Conservation (phyloP, 2,888 invertebrate genomes). For the Coecobrya sp. region DNA sequence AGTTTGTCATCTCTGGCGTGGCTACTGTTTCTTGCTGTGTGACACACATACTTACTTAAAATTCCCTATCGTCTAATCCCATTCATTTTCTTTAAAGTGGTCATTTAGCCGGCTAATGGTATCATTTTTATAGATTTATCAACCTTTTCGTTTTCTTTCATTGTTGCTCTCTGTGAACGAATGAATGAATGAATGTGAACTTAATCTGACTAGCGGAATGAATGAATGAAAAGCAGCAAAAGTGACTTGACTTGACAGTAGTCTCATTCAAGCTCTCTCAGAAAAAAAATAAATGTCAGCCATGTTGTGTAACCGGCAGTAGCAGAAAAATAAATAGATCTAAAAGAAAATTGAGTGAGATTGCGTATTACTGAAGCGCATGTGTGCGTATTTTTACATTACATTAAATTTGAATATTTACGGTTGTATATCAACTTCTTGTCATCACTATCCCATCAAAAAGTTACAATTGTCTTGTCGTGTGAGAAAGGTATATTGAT, state of each 20-base stretch:
- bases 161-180: background rate
- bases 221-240: background rate
- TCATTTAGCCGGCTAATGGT: constrained; percentile 5
- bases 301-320: background rate
- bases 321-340: background rate
- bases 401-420: constrained; percentile 21
- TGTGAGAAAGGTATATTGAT: too few relatives aligned
- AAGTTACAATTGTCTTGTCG: background rate
- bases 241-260: background rate
- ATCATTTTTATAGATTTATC: constrained; percentile 13
- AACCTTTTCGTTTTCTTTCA: background rate
- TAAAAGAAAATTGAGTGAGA: background rate
- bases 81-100: constrained; percentile 19
- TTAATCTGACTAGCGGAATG: background rate
- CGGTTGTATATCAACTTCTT: constrained; percentile 11
- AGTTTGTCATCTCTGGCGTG: background rate
- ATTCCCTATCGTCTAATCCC: background rate
- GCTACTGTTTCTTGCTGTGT: constrained; percentile 21
- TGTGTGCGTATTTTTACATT: background rate
- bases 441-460: background rate
- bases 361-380: too few relatives aligned
- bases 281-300: background rate
- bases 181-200: background rate
- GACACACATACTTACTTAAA: constrained; percentile 29
- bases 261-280: background rate